Conservation (phyloP, 2,797 vertebrate genomes). For the Sebastes dallii region DNA sequence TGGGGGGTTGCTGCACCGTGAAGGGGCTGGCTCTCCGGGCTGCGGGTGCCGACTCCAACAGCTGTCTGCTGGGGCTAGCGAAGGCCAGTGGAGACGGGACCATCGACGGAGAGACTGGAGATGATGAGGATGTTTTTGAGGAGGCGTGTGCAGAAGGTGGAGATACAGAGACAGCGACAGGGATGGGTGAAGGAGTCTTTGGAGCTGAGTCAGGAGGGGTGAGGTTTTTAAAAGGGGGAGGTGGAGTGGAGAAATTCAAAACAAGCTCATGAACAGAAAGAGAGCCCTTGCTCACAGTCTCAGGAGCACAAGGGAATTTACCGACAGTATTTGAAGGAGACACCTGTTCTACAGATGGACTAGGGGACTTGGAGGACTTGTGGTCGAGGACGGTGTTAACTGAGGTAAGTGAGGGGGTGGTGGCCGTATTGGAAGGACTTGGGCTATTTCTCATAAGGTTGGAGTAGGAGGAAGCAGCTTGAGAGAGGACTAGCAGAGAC, state of each 20-base stretch:
- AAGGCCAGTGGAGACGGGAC: slow-evolving; percentile 24
- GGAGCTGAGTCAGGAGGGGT: slow-evolving; percentile 47
- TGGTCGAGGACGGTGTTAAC: slow-evolving; percentile 72
- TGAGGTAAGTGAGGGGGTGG: slow-evolving; percentile 70
- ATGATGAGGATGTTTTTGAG: slow-evolving; percentile 53
- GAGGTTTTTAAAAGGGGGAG: slow-evolving; percentile 41
- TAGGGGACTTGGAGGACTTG: slow-evolving; percentile 65
- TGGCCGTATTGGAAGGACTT: slow-evolving; percentile 59
- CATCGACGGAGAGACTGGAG: slow-evolving; percentile 19
- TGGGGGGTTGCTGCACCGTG: slow-evolving; percentile 11
- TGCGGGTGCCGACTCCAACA: not conserved
- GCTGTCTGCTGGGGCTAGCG: slow-evolving; percentile 37
- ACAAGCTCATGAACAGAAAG: slow-evolving; percentile 41
- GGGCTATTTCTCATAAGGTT: slow-evolving; percentile 58
- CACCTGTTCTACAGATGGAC: slow-evolving; percentile 58
- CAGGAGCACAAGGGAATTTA: slow-evolving; percentile 47
- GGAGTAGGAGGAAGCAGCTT: slow-evolving; percentile 53
- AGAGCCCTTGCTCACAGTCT: slow-evolving; percentile 26
- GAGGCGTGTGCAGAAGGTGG: slow-evolving; percentile 7
- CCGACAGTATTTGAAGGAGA: slow-evolving; percentile 45
- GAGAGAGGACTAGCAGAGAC: slow-evolving; percentile 67
- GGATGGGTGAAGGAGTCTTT: slow-evolving; percentile 61
- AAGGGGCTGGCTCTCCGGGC: slow-evolving; percentile 34
- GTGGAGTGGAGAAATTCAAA: slow-evolving; percentile 40
- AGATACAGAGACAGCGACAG: slow-evolving; percentile 15